Conservation (phyloP, 2,797 vertebrate species). For the Gymnoscopelus microlampas region DNA sequence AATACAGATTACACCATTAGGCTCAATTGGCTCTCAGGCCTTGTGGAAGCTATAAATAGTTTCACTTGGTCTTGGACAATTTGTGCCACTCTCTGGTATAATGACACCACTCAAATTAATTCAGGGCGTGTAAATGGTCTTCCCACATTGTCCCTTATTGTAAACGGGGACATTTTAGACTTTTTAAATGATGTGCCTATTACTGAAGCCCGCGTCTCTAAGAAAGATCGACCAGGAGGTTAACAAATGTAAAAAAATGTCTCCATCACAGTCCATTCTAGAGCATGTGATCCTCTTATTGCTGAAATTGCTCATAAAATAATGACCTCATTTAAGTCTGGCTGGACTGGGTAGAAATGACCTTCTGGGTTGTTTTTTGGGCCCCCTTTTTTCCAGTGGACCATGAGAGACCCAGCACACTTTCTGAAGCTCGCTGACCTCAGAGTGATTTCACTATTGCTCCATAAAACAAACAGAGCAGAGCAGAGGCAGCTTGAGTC, state of each 20-base stretch:
- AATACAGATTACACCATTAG: conserved; percentile 86
- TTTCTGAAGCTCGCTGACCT: conserved; percentile 68
- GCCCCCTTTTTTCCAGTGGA: conserved; percentile 50
- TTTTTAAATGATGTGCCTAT: conserved; percentile 50
- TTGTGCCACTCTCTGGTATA: conserved; percentile 79
- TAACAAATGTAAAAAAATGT: conserved; percentile 42
- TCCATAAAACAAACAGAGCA: conserved; percentile 84
- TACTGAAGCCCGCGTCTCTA: conserved; percentile 30
- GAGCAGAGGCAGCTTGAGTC: conserved; percentile 75
- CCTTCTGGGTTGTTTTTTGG: conserved; percentile 60
- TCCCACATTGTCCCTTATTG: conserved; percentile 50
- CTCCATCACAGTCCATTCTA: conserved; percentile 45
- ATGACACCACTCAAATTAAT: conserved; percentile 76
- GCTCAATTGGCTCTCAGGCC: conserved; percentile 74
- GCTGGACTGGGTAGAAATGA: conserved; percentile 46
- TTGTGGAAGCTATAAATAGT: conserved; percentile 79
- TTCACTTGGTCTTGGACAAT: conserved; percentile 79
- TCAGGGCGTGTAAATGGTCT: conserved; percentile 62
- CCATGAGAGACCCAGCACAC: conserved; percentile 67
- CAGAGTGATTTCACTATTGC: conserved; percentile 70
- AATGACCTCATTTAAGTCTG: conserved; percentile 75
- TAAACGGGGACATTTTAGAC: conserved; percentile 61
- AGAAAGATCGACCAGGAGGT: conserved; percentile 52
- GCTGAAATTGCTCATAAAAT: conserved; percentile 49
- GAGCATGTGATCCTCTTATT: conserved; percentile 32